Evolutionary conservation across 2,888 invertebrate species (phyloP), one percentile per base, ranked within the genome.

Genomic region (Pollenia griseotomentosa): DNA sequence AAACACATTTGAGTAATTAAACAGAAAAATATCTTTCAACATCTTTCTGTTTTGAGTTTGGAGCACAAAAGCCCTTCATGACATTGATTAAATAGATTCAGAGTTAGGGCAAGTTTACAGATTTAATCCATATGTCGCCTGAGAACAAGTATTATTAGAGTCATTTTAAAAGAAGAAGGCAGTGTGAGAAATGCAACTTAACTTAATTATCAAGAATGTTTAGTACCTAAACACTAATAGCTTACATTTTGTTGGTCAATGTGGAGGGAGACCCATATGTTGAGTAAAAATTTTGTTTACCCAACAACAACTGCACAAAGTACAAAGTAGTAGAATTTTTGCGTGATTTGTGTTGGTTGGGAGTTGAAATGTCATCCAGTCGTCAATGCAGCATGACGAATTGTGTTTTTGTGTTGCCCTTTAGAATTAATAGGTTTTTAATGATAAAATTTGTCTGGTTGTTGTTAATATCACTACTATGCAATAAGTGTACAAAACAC

Each of bases 381-480:
- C 83, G 80, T 86, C 88, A 88, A 77, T 85, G 85, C 85, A 85
- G 88, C 88, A 88, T 88, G 88, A 87, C 88, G 85, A 87, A 88
- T 88, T 88, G 85, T 74, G 42, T 87, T 73, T 77, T 70, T 61
- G 44, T 74, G 59, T 75, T 86, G 59, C 42, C 46, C 19, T 79
- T 68, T 65, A 68, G 63, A 87, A 88, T 88, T 86, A 89, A 88
- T 89, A 82, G 74, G 79, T 83, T 88, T 89, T 89, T 89, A 88
- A 89, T 89, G 89, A 88, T 85, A 88, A 89, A 89, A 88, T 89
- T 88, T 88, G 89, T 88, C 89, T 89, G 89, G 88, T 89, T 87
- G 80, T 88, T 81, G 80, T 79, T 74, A 73, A 66, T 65, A 57
- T 46, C 33, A 53, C 48, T 51, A 9, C 16, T 11, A 14, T 33